A percentile compares a stretch with the other conserved stretches of the same genome.
phyloP scores from a whole-genome alignment of 64 coral and sea anemone genomes.

The Pocillopora verrucosa region DNA sequence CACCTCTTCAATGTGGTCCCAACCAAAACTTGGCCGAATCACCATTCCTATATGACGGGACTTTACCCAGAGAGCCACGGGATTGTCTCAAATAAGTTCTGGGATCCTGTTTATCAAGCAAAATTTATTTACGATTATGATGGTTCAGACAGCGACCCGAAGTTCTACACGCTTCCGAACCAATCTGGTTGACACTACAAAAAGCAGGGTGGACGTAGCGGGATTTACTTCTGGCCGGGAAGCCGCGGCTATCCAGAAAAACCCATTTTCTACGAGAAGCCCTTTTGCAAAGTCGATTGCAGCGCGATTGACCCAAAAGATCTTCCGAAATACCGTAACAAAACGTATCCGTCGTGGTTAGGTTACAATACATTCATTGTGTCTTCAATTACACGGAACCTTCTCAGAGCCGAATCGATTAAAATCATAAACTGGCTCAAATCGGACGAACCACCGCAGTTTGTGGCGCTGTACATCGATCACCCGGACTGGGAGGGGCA shows the following conservation, averaged over 20 bases:
- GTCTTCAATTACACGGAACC: constrained; percentile 66
- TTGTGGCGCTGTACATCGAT: constrained; percentile 74
- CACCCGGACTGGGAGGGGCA: constrained; percentile 69
- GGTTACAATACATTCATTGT: constrained; percentile 43
- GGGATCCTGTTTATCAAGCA: constrained; percentile 68
- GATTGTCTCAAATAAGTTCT: constrained; percentile 65
- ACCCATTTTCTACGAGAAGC: constrained; percentile 72
- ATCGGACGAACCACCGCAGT: constrained; percentile 63
- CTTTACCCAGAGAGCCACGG: constrained; percentile 81
- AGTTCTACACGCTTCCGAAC: constrained; percentile 76
- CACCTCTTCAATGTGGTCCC: constrained; percentile 53
- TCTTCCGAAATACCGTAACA: constrained; percentile 25
- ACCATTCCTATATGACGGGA: constrained; percentile 50
- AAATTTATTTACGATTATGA: constrained; percentile 54
- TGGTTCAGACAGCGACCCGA: constrained; percentile 56
- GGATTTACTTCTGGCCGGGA: constrained; percentile 82
- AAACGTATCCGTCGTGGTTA: background rate
- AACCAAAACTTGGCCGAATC: constrained; percentile 65
- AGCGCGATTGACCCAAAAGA: constrained; percentile 41
- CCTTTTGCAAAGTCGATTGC: constrained; percentile 50
- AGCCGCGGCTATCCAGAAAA: constrained; percentile 48
- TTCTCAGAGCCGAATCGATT: constrained; percentile 42
- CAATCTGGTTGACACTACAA: constrained; percentile 69
- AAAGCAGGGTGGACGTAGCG: constrained; percentile 41
- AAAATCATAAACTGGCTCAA: constrained; percentile 67